Base-by-base conservation (phyloP, 2,888 invertebrate genomes). In the Cephus pulcher region DNA sequence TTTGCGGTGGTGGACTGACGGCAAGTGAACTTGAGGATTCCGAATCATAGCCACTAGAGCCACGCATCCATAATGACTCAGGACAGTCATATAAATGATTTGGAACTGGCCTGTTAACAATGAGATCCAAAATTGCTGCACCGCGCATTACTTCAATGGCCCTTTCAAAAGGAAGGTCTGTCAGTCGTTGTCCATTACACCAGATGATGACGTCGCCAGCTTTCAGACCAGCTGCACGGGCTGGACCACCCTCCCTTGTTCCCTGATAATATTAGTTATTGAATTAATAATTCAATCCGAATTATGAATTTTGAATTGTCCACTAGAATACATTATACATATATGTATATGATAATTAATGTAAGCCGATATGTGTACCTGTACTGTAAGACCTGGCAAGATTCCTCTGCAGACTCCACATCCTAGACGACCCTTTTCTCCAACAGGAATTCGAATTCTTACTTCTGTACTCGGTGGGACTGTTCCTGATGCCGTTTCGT, bases 191-290 rank as follows among this genome's bases (percentile, higher is more conserved):
- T 81, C 96, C 97, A 90, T 98, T 98, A 91, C 98, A 98, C 85
- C 96, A 95, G 77, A 98, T 91, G 82, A 98, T 96, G 92, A 98
- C 97, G 91, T 98, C 98, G 11, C 98, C 98, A 0, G 97, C 96
- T 86, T 96, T 94, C 30, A 98, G 92, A 0, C 98, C 98, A 1
- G 97, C 96, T 86, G 97, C 96, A 75, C 96, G 94, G 0, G 98
- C 98, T 79, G 98, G 95, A 73, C 98, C 97, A 35, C 96, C 96
- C 84, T 97, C 97, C 89, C 97, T 95, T 76, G 98, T 97, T 86
- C 97, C 97, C 93, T 98, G 96, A 70, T 32, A 34, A 40, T 33
- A n/a, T 73, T 33, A 23, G 23, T n/a, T 37, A 74, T 78, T 32
- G 32, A 32, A n/a, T 32, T 40, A 15, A 35, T 69, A 73, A 35